Conservation (phyloP, 2,113 vertebrate species). For the Oxyura jamaicensis region DNA sequence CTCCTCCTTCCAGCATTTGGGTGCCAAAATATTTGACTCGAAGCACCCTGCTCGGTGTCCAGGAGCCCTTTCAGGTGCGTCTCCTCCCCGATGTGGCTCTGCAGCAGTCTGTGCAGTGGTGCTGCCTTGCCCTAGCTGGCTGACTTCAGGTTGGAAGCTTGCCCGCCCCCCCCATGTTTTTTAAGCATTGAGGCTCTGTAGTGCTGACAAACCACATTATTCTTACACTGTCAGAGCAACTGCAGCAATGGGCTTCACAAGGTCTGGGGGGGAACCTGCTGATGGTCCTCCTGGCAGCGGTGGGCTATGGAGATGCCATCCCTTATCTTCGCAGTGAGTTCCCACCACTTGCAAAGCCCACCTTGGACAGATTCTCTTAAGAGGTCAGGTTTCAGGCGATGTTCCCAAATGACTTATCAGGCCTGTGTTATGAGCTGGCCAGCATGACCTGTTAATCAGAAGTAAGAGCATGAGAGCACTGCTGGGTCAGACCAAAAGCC, state of each 20-base stretch:
- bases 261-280: not conserved
- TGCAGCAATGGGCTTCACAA: not conserved
- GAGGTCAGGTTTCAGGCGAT: not conserved
- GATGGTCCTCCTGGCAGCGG: not conserved
- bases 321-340: accelerated
- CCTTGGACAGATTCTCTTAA: not conserved
- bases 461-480: not conserved
- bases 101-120: not conserved
- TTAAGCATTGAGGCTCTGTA: accelerated
- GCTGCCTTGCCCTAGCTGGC: too few species aligned
- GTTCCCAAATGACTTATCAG: not conserved
- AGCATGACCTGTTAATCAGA: not conserved
- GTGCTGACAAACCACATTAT: accelerated
- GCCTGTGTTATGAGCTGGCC: not conserved
- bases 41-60: not conserved
- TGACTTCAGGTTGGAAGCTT: not conserved
- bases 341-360: not conserved
- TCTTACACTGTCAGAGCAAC: accelerated
- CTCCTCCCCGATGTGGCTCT: accelerated
- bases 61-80: not conserved
- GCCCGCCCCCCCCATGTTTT: not conserved
- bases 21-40: not conserved
- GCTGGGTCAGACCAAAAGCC: not conserved
- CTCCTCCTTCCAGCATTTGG: not conserved
- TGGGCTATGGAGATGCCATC: accelerated